Evolutionary conservation across 23 tunicate species (phyloP).

Genomic region (Diplosoma virens): DNA sequence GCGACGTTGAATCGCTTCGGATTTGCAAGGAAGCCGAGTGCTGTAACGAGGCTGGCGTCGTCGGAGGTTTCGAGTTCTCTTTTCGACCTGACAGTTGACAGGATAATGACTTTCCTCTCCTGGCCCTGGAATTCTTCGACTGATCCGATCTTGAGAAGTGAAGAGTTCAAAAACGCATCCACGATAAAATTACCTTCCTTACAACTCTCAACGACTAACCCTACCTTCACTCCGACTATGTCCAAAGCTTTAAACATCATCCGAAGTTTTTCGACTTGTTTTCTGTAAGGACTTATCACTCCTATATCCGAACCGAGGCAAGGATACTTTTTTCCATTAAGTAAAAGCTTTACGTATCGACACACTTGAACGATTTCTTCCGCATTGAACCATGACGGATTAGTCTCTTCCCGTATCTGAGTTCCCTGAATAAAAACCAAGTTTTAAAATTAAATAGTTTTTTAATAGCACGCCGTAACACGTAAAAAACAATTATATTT

Average conservation of each 20-base stretch:
- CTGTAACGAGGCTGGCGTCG: background rate
- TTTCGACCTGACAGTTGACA: conserved; percentile 70
- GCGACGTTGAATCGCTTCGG: conserved; percentile 82
- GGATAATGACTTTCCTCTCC: conserved; percentile 59
- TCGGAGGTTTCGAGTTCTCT: background rate
- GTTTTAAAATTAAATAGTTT: no score
- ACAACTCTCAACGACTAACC: no score
- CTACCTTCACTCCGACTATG: conserved; percentile 61
- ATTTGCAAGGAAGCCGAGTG: conserved; percentile 72
- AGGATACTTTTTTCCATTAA: background rate
- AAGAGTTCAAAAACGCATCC: no score
- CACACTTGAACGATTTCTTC: conserved; percentile 63
- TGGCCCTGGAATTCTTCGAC: conserved; percentile 96
- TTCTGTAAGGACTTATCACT: conserved; percentile 73
- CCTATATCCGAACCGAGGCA: conserved; percentile 44
- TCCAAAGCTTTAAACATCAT: conserved; percentile 58
- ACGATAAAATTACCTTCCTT: no score
- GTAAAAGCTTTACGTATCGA: conserved; percentile 55
- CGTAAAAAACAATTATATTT: no score
- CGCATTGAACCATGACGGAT: conserved; percentile 76
- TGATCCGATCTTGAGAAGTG: conserved; percentile 83
- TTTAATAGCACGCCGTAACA: no score
- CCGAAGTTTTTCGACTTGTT: conserved; percentile 81
- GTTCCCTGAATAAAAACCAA: conserved; percentile 48
- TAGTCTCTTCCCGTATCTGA: conserved; percentile 44